phyloP scores from a whole-genome alignment of 2,888 invertebrate genomes.

The Sphaerophoria rueppellii region DNA sequence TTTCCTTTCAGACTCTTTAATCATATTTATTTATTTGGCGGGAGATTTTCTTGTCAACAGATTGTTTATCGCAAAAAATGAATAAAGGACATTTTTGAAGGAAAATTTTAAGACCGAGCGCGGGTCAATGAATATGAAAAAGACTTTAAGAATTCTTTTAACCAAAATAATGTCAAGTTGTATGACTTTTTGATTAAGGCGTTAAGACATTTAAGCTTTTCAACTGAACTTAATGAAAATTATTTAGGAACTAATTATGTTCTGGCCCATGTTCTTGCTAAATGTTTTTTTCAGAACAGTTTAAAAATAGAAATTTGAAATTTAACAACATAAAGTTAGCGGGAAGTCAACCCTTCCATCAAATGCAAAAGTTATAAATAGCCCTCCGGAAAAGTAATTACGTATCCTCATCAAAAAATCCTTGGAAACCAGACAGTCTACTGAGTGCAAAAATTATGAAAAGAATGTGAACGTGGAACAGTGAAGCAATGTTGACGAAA shows the following conservation, averaged over 20 bases:
- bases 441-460: neutral
- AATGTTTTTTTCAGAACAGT: neutral
- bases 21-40: constrained; percentile 38
- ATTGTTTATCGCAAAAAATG: constrained; percentile 24
- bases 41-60: constrained; percentile 51
- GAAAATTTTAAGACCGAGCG: constrained; percentile 2
- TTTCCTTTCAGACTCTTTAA: constrained; percentile 7
- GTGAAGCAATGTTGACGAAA: neutral
- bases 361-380: constrained; percentile 2
- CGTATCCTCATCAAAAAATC: neutral
- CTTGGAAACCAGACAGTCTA: neutral
- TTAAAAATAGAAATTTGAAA: no score
- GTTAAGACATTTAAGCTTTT: neutral
- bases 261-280: neutral
- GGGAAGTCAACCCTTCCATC: constrained; percentile 5
- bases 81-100: neutral
- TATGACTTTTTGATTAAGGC: constrained; percentile 6
- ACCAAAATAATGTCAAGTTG: constrained; percentile 48
- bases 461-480: no score
- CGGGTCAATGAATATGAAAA: neutral
- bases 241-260: neutral
- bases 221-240: constrained; percentile 14
- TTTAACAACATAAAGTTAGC: neutral
- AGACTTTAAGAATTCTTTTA: constrained; percentile 28
- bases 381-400: constrained; percentile 13